Evolutionary conservation across 2,113 vertebrate species (phyloP), one percentile per base, ranked within the genome.

Genomic region (Acrocephalus arundinaceus): DNA sequence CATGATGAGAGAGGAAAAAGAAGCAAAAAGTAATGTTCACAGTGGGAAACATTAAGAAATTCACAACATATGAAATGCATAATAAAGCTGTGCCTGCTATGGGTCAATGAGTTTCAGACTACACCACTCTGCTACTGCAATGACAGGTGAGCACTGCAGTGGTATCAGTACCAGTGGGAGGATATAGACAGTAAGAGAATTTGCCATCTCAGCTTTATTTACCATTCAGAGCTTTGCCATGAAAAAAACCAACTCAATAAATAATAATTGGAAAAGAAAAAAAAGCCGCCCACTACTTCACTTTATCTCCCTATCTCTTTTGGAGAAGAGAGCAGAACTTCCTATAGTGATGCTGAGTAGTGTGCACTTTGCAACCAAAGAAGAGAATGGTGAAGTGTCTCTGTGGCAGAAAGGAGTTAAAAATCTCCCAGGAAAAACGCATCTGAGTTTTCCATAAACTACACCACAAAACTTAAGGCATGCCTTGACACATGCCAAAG

Each of bases 401-500:
- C 63, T 67, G 31, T 4, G 15, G 57, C 35, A 94, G 68, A 91
- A 88, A 94, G 52, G 83, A 86, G 85, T 93, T 90, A 74, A 95
- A 96, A 93, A 45, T 17, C 68, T 86, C 76, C 79, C 41, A 23
- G 73, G 37, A 76, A 31, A 74, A 94, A 91, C 8, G 46, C 51
- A 57, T 54, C 87, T 85, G 11, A 78, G 62, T 61, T 92, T 92
- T 85, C 70, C 84, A 87, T 65, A 61, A 86, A 65, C 52, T 63
- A 62, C 52, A 68, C 48, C 73, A 90, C 79, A 90, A 59, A 92
- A 88, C 48, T 58, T 6, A 46, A 54, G 92, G 77, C 94, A 93
- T 90, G 96, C 83, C 93, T 89, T 61, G 49, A 90, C 93, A 96
- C 37, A 87, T 93, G 83, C 93, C 92, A 89, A 68, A 82, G 88